Base-by-base conservation (phyloP, 2,113 vertebrate genomes). In the Prinia subflava region DNA sequence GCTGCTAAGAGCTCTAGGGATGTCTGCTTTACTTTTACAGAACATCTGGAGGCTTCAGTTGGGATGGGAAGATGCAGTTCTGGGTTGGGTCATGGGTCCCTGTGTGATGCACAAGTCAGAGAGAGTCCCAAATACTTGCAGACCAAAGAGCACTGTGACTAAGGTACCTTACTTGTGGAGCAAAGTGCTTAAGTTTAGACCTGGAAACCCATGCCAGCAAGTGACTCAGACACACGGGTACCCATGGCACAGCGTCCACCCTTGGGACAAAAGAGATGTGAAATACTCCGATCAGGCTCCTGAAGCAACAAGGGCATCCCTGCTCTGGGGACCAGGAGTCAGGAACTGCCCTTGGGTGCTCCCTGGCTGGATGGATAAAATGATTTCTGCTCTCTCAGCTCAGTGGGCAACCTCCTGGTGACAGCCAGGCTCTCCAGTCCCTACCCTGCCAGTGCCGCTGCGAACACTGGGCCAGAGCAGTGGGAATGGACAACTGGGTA, bases 91-190 rank as follows among this genome's bases (percentile, higher is more conserved):
- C 55, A 21, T 1, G 2, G 22, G 13, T 86, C 42, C n/a, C 37
- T n/a, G 15, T 25, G 55, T 1, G 14, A 49, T 62, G 24, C 25
- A 18, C 0, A 0, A 60, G 24, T 8, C 15, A 86, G 8, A 52
- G 21, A 60, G 17, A 52, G 18, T 11, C 56, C 28, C 31, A 69
- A 53, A 49, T 16, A 21, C 20, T 62, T 53, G 4, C 49, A 79
- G 94, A 81, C 63, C 37, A 57, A 90, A 96, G 75, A 93, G 70
- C 75, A 73, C 67, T 83, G 53, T 65, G 85, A 79, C 74, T 71
- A 91, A 82, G 28, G 27, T 53, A 75, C 50, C 41, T 82, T 70
- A 28, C 57, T 83, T 90, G 49, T 73, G 44, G 75, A 90, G 70
- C 65, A 91, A 91, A 94, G 46, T 25, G 5, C n/a, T 80, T 30